These are phyloP conservation scores for Cyprinodon tularosa DNA, from an alignment of 2,113 vertebrate species.

Conservation along the genomic window DNA sequence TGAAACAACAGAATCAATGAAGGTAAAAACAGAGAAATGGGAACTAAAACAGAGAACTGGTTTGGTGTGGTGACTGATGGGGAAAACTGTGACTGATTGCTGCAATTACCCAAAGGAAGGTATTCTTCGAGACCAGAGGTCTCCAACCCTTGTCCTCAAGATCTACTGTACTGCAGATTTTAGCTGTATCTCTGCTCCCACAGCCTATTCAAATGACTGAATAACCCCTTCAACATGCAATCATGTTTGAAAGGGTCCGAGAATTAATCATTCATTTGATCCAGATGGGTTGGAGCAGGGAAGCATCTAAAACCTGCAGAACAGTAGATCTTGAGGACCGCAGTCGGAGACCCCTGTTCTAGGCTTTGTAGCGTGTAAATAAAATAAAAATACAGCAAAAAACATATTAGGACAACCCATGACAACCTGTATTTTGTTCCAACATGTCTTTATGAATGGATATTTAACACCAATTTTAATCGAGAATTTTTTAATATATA, in stretches of 20 bases:
- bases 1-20: conserved; percentile 29
- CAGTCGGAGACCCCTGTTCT: no score
- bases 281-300: no score
- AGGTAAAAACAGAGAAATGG: conserved; percentile 18
- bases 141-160: neutral
- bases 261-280: no score
- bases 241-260: no score
- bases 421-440: neutral
- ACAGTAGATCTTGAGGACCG: no score
- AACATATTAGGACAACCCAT: neutral
- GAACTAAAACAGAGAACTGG: conserved; percentile 49
- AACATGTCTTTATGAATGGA: neutral
- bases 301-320: no score
- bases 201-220: no score
- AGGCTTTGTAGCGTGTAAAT: neutral
- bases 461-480: neutral
- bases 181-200: no score
- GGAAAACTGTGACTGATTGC: conserved; percentile 24
- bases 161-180: no score
- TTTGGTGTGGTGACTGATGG: conserved; percentile 25
- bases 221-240: no score
- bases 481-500: neutral
- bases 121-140: conserved; percentile 5
- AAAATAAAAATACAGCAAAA: neutral
- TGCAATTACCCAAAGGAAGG: conserved; percentile 24